Conservation (phyloP, 2,113 vertebrate species). For the Rhinolophus ferrumequinum region DNA sequence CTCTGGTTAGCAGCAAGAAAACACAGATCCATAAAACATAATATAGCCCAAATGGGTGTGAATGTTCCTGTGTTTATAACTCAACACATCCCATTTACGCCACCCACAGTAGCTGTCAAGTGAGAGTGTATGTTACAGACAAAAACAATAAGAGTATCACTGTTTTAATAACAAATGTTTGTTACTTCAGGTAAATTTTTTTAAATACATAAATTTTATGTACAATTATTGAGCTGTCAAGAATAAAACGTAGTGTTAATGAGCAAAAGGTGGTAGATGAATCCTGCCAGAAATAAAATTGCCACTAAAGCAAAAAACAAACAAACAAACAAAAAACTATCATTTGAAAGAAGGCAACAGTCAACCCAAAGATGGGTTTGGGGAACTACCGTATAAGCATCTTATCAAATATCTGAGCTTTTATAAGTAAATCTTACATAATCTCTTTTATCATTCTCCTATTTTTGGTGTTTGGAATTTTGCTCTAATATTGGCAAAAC, state of each 20-base stretch:
- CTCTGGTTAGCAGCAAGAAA: neutral
- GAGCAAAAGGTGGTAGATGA: neutral
- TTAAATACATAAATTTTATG: neutral
- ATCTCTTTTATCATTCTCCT: neutral
- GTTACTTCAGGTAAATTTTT: neutral
- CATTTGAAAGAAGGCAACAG: neutral
- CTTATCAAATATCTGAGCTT: neutral
- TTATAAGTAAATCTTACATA: neutral
- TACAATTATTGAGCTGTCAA: constrained; percentile 26
- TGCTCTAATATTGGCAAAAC: neutral
- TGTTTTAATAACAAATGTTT: neutral
- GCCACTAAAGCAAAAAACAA: neutral
- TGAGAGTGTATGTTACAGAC: neutral
- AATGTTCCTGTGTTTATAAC: neutral
- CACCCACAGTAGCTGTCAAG: neutral
- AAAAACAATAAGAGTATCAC: neutral
- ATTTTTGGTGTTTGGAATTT: neutral
- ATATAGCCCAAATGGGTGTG: neutral
- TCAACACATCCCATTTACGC: neutral
- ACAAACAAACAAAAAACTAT: neutral
- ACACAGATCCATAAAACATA: neutral
- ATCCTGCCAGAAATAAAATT: neutral
- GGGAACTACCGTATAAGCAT: neutral
- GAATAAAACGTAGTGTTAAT: constrained; percentile 1
- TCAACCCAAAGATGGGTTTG: neutral